Evolutionary conservation across 2,888 invertebrate species (phyloP).

Genomic region (Spisula solida): DNA sequence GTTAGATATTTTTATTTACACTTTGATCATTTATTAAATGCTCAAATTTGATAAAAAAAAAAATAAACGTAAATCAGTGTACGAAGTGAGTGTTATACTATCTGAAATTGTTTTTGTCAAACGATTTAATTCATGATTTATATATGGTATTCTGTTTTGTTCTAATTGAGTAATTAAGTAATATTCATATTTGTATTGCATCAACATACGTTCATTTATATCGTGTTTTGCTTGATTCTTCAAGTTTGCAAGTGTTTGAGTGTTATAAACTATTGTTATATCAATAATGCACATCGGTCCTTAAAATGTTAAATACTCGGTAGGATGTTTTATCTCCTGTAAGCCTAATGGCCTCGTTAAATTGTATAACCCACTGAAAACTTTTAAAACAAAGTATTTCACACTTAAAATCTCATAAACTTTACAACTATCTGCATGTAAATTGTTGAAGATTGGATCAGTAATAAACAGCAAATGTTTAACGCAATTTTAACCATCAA

Average conservation of each 20-base stretch:
- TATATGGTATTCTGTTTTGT: no score
- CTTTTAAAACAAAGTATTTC: neutral
- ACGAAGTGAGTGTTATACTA: no score
- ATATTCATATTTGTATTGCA: no score
- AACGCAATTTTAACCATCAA: neutral
- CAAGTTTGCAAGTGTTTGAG: neutral
- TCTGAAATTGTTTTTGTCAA: no score
- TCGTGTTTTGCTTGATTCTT: no score
- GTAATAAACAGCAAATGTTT: neutral
- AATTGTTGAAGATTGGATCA: neutral
- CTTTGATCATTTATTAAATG: no score
- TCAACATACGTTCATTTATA: no score
- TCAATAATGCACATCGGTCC: neutral
- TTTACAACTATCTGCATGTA: neutral
- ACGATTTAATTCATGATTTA: no score
- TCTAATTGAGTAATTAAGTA: no score
- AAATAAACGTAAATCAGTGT: no score
- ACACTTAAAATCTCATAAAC: neutral
- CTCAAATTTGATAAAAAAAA: no score
- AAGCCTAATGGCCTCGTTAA: neutral
- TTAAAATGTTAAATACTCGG: neutral
- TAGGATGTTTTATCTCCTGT: neutral
- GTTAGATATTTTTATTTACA: no score
- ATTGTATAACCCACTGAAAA: neutral
- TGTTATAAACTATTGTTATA: neutral